phyloP scores from a whole-genome alignment of 2,797 vertebrate genomes.

The Hyperoplus immaculatus region DNA sequence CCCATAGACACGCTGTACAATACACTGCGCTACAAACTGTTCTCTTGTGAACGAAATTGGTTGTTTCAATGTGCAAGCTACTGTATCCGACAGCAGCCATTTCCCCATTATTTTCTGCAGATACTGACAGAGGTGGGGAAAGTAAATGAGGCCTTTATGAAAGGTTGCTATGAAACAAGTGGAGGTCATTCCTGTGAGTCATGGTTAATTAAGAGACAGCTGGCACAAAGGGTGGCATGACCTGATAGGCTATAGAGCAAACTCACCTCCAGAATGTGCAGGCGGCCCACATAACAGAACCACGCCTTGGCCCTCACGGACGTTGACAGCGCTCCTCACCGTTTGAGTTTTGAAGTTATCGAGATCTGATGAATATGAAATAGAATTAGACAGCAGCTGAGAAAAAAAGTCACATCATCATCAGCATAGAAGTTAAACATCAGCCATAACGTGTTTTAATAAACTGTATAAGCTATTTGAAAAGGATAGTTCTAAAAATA shows the following conservation, averaged over 20 bases:
- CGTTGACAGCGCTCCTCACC: constrained; percentile 91
- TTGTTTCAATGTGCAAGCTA: constrained; percentile 67
- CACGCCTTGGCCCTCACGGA: constrained; percentile 95
- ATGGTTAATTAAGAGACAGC: constrained; percentile 10
- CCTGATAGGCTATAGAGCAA: not conserved
- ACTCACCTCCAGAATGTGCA: constrained; percentile 91
- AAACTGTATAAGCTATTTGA: constrained; percentile 36
- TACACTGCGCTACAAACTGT: constrained; percentile 62
- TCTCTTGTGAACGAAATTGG: constrained; percentile 73
- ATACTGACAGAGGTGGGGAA: constrained; percentile 22
- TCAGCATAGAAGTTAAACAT: not conserved
- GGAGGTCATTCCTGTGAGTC: constrained; percentile 27
- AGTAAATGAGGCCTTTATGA: constrained; percentile 24
- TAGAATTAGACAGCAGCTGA: constrained; percentile 6
- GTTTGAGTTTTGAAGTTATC: constrained; percentile 90
- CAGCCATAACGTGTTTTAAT: constrained; percentile 10
- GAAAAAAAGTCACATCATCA: not conserved
- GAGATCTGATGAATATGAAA: constrained; percentile 83
- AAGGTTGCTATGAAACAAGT: constrained; percentile 32
- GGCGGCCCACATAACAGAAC: constrained; percentile 93
- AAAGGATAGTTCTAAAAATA: constrained; percentile 39
- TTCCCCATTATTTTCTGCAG: constrained; percentile 45
- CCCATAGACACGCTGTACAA: constrained; percentile 76
- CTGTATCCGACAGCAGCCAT: constrained; percentile 68
- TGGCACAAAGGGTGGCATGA: not conserved